Evolutionary conservation across 2,888 invertebrate species (phyloP).

Genomic region (Drosophila nigritarsus): DNA sequence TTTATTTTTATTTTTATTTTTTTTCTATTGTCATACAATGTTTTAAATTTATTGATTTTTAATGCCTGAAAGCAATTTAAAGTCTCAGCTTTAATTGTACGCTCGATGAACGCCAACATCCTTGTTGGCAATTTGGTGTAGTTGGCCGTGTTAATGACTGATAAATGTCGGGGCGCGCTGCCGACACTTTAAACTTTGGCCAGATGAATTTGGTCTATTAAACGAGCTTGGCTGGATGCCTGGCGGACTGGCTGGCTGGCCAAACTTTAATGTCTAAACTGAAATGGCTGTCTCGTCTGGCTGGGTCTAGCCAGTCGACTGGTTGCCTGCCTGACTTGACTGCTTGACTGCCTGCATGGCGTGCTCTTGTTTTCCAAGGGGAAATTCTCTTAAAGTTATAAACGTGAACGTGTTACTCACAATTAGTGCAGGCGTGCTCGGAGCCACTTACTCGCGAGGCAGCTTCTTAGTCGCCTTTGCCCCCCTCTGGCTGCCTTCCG

Average conservation of each 20-base stretch:
- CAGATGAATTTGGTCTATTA: constrained; percentile 75
- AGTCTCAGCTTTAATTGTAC: constrained; percentile 66
- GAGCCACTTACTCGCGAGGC: constrained; percentile 66
- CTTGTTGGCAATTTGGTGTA: constrained; percentile 31
- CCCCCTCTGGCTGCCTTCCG: neutral
- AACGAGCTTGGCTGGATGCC: constrained; percentile 38
- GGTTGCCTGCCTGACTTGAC: constrained; percentile 54
- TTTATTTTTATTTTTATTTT: constrained; percentile 19
- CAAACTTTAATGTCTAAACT: constrained; percentile 80
- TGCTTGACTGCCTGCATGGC: constrained; percentile 32
- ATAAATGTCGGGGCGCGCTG: constrained; percentile 63
- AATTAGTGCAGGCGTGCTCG: constrained; percentile 65
- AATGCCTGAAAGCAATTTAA: constrained; percentile 55
- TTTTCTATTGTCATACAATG: constrained; percentile 50
- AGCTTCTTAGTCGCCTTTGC: constrained; percentile 19
- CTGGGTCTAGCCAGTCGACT: constrained; percentile 64
- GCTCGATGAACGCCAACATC: constrained; percentile 2
- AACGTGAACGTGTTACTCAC: constrained; percentile 80
- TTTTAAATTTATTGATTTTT: constrained; percentile 81
- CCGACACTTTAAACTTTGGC: constrained; percentile 73
- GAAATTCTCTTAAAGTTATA: constrained; percentile 77
- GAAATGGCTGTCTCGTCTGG: constrained; percentile 41
- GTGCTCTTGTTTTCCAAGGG: constrained; percentile 36
- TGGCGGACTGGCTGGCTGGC: constrained; percentile 29
- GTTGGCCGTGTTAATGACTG: constrained; percentile 77